Base-by-base conservation (phyloP, 2,797 vertebrate species). In the Alca torda region DNA sequence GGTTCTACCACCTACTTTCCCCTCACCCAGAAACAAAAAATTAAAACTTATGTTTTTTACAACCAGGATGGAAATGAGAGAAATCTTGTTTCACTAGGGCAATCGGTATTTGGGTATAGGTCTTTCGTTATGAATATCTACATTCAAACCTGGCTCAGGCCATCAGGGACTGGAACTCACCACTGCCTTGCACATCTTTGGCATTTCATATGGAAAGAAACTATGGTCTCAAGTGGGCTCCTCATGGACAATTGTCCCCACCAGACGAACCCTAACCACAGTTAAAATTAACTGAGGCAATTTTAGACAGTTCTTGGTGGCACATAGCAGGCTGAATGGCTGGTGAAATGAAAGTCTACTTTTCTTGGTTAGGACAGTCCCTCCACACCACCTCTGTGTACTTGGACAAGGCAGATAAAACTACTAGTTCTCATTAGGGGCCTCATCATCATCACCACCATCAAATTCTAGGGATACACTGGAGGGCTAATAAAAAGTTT, bases 181-280 rank as follows among this genome's bases (percentile, higher is more conserved):
- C 30, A 15, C 11, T 67, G 11, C 23, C 45, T 59, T 23, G 13
- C 13, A 54, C 11, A 3, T 46, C 45, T 51, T 79, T 68, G 33
- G 23, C 16, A 57, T 35, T 25, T 59, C 12, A 17, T 43, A 53
- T 33, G 26, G 31, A 86, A 81, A 28, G 43, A 84, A 86, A 77
- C 12, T 0, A 4, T 50, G 10, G 1, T 67, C 59, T 79, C 33
- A 43, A 13, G 11, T 2, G 6, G 48, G n/a, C 3, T 91, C 8
- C 15, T 65, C 24, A 24, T 19, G 43, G 37, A 63, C 1, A 3
- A 23, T 13, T n/a, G 6, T 73, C 21, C n/a, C n/a, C 56, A 18
- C 11, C 26, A 78, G 26, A 60, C 8, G 41, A 72, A 31, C 18
- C 9, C 11, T 46, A 74, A 67, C 14, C 30, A 48, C 25, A 69